These are phyloP conservation scores for Rynchops niger DNA, from an alignment of 2,113 vertebrate genomes.

Conservation along the genomic window DNA sequence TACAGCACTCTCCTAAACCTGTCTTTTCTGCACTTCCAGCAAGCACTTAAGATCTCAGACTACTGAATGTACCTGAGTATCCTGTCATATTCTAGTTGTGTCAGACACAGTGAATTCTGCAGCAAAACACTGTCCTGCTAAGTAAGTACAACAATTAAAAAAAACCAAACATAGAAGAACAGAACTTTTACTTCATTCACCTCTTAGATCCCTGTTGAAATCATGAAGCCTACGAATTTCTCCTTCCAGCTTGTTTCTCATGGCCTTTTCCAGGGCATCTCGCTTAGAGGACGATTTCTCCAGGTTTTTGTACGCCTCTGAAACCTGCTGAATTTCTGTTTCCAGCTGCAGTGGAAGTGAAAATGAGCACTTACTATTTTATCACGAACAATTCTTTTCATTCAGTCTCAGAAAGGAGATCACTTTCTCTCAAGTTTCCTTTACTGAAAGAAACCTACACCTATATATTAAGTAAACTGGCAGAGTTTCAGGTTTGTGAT, in stretches of 20 bases:
- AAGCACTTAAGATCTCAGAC: background rate
- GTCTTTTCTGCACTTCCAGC: background rate
- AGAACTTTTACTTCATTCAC: slow-evolving; percentile 70
- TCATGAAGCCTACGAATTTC: slow-evolving; percentile 96
- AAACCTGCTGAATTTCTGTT: slow-evolving; percentile 95
- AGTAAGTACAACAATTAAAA: background rate
- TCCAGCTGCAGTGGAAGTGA: slow-evolving; percentile 82
- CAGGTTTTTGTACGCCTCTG: slow-evolving; percentile 95
- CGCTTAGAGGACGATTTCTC: slow-evolving; percentile 95
- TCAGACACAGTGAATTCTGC: background rate
- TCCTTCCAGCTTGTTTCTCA: slow-evolving; percentile 97
- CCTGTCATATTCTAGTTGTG: background rate
- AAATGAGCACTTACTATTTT: slow-evolving; percentile 6
- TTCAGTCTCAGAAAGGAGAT: background rate
- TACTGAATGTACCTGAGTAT: background rate
- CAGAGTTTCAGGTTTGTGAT: background rate
- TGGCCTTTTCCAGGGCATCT: slow-evolving; percentile 94
- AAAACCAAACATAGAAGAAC: background rate
- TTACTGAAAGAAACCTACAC: background rate
- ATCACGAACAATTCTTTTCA: background rate
- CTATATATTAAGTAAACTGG: background rate
- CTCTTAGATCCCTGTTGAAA: slow-evolving; percentile 97
- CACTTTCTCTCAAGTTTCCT: background rate
- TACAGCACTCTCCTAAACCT: slow-evolving; percentile 4
- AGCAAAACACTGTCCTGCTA: background rate